Evolutionary conservation across 1,140 invertebrate species (phyloP).

Genomic region (Samia ricini): DNA sequence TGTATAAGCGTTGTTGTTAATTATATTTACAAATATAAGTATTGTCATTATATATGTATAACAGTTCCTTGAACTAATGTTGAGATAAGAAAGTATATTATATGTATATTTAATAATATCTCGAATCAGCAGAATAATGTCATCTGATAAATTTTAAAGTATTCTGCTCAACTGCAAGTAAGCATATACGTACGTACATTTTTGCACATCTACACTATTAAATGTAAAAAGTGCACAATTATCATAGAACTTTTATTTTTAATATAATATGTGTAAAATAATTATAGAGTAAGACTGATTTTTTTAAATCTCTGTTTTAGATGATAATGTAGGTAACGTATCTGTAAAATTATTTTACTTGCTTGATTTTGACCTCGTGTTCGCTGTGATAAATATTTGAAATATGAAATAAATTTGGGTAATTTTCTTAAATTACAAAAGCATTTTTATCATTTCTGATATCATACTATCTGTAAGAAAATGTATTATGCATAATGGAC

Average conservation of each 20-base stretch:
- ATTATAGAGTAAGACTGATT: slow-evolving; percentile 70
- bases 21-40: slow-evolving; percentile 27
- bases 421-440: neutral
- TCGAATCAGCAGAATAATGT: neutral
- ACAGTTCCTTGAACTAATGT: slow-evolving; percentile 59
- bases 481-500: neutral
- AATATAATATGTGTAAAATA: slow-evolving; percentile 21
- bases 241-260: slow-evolving; percentile 41
- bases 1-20: slow-evolving; percentile 64
- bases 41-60: slow-evolving; percentile 44
- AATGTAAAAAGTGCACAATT: slow-evolving; percentile 59
- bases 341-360: slow-evolving; percentile 26
- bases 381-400: slow-evolving; percentile 47
- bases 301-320: slow-evolving; percentile 38
- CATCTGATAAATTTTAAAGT: neutral
- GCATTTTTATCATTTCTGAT: neutral
- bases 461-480: neutral
- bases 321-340: slow-evolving; percentile 36
- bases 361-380: slow-evolving; percentile 44
- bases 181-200: slow-evolving; percentile 38
- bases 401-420: slow-evolving; percentile 19
- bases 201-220: slow-evolving; percentile 51
- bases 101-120: slow-evolving; percentile 4
- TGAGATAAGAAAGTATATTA: slow-evolving; percentile 42
- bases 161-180: slow-evolving; percentile 45